These are phyloP conservation scores for Ceyx cyanopectus DNA, from an alignment of 2,113 vertebrate species.

Conservation along the genomic window DNA sequence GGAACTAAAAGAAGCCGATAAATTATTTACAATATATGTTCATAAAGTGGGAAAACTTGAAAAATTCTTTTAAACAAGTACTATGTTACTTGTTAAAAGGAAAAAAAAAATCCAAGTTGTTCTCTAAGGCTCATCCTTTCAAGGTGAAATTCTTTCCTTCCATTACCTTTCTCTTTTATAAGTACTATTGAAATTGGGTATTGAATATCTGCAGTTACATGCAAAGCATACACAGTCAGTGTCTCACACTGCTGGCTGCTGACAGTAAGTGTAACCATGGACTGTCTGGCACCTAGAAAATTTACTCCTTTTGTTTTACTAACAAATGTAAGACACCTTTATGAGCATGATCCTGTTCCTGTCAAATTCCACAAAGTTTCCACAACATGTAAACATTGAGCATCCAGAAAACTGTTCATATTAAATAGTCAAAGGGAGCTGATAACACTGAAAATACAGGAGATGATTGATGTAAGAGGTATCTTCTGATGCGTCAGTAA, in stretches of 20 bases:
- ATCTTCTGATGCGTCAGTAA: neutral
- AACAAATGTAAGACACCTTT: neutral
- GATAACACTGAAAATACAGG: neutral
- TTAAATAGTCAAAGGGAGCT: neutral
- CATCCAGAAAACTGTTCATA: neutral
- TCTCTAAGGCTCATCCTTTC: neutral
- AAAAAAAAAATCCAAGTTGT: neutral
- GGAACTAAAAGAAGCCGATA: neutral
- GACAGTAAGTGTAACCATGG: neutral
- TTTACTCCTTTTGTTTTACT: neutral
- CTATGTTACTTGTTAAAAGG: neutral
- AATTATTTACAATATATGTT: neutral
- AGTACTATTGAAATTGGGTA: neutral
- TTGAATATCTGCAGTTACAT: neutral
- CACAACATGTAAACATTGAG: neutral
- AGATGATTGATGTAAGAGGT: neutral
- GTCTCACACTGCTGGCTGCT: neutral
- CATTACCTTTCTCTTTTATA: neutral
- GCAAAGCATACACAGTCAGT: neutral
- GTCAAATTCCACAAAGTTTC: neutral
- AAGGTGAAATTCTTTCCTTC: neutral
- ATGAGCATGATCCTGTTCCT: neutral
- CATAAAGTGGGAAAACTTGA: neutral
- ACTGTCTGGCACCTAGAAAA: neutral
- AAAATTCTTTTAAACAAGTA: neutral